Evolutionary conservation across 1,140 invertebrate genomes (phyloP), one percentile per base, ranked within the genome.

Genomic region (Akabosia matsudoensis): DNA sequence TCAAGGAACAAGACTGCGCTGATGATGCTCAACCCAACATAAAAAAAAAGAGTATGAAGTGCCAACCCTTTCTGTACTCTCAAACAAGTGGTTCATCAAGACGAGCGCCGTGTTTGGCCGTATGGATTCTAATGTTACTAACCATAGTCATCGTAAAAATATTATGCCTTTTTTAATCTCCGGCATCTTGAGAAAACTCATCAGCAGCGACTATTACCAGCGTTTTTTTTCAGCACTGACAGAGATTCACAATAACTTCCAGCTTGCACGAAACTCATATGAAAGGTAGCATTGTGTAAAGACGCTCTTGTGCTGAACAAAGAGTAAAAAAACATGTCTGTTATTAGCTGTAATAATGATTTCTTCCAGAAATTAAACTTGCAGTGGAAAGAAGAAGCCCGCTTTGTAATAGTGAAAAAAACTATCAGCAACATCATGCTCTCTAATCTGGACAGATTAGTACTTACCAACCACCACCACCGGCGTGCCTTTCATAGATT

Each of bases 391-490:
- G 7, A 24, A 56, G 7, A 13, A 56, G n/a, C 54, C 24, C 7
- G 37, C 7, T 18, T 18, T 45, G 54, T 56, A 56, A 56, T 56
- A 56, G 3, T 56, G 18, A 45, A 10, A 45, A 56, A 56, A 56
- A 56, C 54, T 56, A 56, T 56, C 54, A 56, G 54, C 54, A 56
- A 56, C 54, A 56, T 56, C 54, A 56, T 56, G 13, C 54, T 56
- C n/a, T 56, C 54, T 56, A 56, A 56, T 56, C 54, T 56, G 54
- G 54, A 56, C 54, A 56, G 54, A 56, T 56, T 56, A 56, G 54
- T 56, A 56, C 10, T 22, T 56, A 56, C 54, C 22, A 45, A 18
- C 37, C 37, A 45, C 37, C 37, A 45, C 18, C 37, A 56, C n/a
- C 54, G 54, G 22, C 54, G 54, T 10, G 24, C 54, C 54, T 56